Percentiles rank a stretch among this genome's conserved stretches.
These are phyloP conservation scores for Mastacembelus armatus DNA, from an alignment of 2,797 vertebrate genomes.

Conservation along the genomic window DNA sequence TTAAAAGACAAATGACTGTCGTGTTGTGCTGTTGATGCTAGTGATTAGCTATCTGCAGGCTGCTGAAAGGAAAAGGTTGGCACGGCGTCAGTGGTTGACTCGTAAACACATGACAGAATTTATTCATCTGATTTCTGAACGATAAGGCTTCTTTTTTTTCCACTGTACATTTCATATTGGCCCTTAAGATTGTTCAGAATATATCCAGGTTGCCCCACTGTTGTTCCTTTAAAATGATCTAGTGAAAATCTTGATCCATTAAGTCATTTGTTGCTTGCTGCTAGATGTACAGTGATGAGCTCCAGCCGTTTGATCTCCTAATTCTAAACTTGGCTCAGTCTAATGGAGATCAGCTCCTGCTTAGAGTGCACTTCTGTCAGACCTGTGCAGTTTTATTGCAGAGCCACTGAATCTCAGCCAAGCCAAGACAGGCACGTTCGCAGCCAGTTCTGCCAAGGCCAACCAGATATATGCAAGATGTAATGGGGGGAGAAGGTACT, in stretches of 20 bases:
- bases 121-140: constrained; percentile 58
- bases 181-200: constrained; percentile 15
- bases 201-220: constrained; percentile 28
- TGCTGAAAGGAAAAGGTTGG: constrained; percentile 69
- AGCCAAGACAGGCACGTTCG: constrained; percentile 48
- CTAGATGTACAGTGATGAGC: constrained; percentile 76
- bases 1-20: constrained; percentile 76
- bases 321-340: constrained; percentile 82
- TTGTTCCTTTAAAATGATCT: constrained; percentile 63
- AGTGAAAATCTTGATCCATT: constrained; percentile 73
- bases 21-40: constrained; percentile 67
- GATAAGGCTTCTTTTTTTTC: constrained; percentile 13
- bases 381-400: constrained; percentile 75
- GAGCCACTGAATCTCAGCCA: constrained; percentile 66
- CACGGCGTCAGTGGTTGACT: constrained; percentile 41
- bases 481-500: constrained; percentile 43
- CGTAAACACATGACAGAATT: constrained; percentile 41
- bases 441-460: constrained; percentile 44
- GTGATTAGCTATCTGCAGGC: constrained; percentile 75
- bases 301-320: constrained; percentile 82
- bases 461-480: constrained; percentile 54
- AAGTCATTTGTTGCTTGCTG: constrained; percentile 79
- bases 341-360: constrained; percentile 78
- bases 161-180: constrained; percentile 6
- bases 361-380: constrained; percentile 84